These are phyloP conservation scores for Diarsia brunnea DNA, from an alignment of 2,888 invertebrate genomes.

Conservation along the genomic window DNA sequence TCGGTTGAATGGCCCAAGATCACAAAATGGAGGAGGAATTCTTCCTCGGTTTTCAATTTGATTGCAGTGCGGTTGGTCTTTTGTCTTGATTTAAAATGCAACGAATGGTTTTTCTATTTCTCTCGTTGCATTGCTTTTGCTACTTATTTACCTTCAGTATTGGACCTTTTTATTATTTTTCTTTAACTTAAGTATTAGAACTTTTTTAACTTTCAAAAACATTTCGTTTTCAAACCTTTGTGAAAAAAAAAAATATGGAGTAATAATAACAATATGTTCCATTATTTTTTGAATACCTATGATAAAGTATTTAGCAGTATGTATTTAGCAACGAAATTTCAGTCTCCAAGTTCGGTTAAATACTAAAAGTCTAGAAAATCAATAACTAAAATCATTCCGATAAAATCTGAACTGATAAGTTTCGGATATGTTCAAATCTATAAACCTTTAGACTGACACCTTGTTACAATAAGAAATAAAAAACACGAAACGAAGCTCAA, in stretches of 20 bases:
- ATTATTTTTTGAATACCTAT: background rate
- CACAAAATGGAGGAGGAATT: slow-evolving; percentile 51
- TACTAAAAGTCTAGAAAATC: background rate
- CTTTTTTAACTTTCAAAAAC: background rate
- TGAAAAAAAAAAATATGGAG: background rate
- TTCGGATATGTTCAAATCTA: background rate
- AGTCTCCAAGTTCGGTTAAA: background rate
- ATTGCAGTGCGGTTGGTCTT: slow-evolving; percentile 33
- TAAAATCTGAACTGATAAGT: background rate
- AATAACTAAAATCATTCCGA: background rate
- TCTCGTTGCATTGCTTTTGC: background rate
- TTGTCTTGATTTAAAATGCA: slow-evolving; percentile 27
- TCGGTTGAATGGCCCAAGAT: slow-evolving; percentile 57
- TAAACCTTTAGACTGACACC: background rate
- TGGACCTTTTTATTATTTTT: background rate
- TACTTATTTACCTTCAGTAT: background rate
- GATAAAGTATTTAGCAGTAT: background rate
- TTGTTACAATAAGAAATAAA: background rate
- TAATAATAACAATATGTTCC: background rate
- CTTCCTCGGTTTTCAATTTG: slow-evolving; percentile 45
- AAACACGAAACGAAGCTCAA: background rate
- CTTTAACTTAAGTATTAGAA: no score
- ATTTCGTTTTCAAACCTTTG: background rate
- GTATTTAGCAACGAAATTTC: background rate
- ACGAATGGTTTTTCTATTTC: slow-evolving; percentile 8